These are phyloP conservation scores for Beaufortia kweichowensis DNA, from an alignment of 2,113 vertebrate genomes.

Conservation along the genomic window DNA sequence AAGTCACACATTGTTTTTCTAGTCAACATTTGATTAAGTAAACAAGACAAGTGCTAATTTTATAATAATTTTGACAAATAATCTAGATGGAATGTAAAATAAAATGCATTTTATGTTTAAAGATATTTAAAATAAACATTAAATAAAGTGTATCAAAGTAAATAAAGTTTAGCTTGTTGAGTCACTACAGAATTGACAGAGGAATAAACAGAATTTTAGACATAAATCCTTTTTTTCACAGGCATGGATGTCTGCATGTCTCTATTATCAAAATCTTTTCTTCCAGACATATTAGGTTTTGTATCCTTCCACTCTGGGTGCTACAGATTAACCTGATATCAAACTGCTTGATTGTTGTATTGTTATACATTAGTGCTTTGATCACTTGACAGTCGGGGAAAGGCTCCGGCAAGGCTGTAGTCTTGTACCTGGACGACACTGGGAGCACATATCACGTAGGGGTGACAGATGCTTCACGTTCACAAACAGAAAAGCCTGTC, in stretches of 20 bases:
- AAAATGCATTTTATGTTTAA: too few relatives aligned
- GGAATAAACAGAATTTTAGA: too few relatives aligned
- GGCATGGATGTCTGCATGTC: too few relatives aligned
- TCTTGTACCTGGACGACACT: not conserved
- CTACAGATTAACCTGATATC: slow-evolving; percentile 10
- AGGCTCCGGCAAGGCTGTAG: slow-evolving; percentile 31
- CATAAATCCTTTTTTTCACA: too few relatives aligned
- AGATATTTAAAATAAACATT: too few relatives aligned
- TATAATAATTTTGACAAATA: too few relatives aligned
- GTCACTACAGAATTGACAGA: too few relatives aligned
- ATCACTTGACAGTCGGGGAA: slow-evolving; percentile 33
- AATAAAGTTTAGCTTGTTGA: too few relatives aligned
- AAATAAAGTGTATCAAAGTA: too few relatives aligned
- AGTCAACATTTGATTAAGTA: not conserved
- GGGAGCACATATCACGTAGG: not conserved
- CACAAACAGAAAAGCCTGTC: not conserved
- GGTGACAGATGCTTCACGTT: slow-evolving; percentile 9
- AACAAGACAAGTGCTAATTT: not conserved
- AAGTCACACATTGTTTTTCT: not conserved
- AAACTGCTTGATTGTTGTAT: slow-evolving; percentile 27
- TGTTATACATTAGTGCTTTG: slow-evolving; percentile 47
- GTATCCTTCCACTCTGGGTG: not conserved
- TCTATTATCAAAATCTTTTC: too few relatives aligned
- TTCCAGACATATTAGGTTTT: too few relatives aligned
- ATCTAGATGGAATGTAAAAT: too few relatives aligned